Base-by-base conservation (phyloP, 2,113 vertebrate genomes). In the Carassius gibelio region DNA sequence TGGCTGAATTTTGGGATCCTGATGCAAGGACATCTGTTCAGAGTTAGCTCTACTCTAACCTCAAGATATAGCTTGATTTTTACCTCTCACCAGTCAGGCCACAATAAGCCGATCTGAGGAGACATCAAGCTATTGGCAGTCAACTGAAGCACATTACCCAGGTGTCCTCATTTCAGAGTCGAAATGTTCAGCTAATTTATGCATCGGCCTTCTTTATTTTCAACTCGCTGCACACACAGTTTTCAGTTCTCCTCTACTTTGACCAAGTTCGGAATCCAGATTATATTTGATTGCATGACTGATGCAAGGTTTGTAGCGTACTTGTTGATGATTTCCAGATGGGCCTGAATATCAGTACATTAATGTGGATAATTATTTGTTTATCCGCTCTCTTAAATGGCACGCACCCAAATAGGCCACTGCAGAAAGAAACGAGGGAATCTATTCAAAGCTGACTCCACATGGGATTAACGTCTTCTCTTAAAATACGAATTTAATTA, bases 361-460 rank as follows among this genome's bases (percentile, higher is more conserved):
- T 90, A 94, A 95, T 93, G 91, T 91, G 90, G 91, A 94, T 95
- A 93, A 94, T 94, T 92, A 94, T 94, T 94, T 95, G 94, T 94
- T 94, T 94, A 94, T 92, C 75, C 93, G 91, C 90, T 91, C 92
- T 92, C 88, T 89, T 89, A 90, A 87, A 91, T 94, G 94, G 94
- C 93, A 91, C 91, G 86, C 55, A 85, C 90, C 93, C 94, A 94
- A 94, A 89, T 91, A 91, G 92, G 92, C 91, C 92, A 92, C 92
- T 91, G 91, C 90, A 92, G 91, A 93, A 92, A 93, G 93, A 88
- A 92, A 90, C 88, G 83, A 84, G 83, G 76, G 83, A 86, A 68
- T 90, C 90, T 92, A 94, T 93, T 92, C 89, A 93, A 92, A 90
- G 92, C 93, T 91, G 87, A 90, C 89, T 91, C 92, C 92, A 78